phyloP scores from a whole-genome alignment of 2,113 vertebrate species.

The Boleophthalmus pectinirostris region DNA sequence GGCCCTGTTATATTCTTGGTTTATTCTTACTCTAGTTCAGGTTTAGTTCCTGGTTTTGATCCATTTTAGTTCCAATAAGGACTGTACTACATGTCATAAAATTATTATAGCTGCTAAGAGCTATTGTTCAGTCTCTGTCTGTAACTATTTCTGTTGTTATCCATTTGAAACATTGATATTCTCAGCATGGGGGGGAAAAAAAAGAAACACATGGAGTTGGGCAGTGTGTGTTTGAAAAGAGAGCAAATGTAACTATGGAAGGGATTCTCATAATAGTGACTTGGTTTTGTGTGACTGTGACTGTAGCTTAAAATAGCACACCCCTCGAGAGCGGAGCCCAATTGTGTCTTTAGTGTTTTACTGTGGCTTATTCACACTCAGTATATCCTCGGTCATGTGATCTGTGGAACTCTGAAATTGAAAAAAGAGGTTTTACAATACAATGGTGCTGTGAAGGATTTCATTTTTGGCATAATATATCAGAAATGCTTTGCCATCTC shows the following conservation, averaged over 20 bases:
- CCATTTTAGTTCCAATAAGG: not conserved
- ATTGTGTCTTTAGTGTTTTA: conserved; percentile 16
- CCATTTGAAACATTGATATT: conserved; percentile 28
- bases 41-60: not conserved
- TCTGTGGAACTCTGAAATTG: conserved; percentile 25
- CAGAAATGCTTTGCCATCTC: not conserved
- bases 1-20: not conserved
- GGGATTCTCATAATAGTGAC: conserved; percentile 47
- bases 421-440: not conserved
- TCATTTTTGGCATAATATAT: not conserved
- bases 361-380: conserved; percentile 1
- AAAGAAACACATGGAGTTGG: conserved; percentile 11
- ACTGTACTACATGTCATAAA: conserved; percentile 6
- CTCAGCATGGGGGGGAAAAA: conserved; percentile 8
- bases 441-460: not conserved
- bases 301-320: conserved; percentile 65
- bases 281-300: conserved; percentile 43
- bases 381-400: conserved; percentile 10
- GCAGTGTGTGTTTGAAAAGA: not conserved
- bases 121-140: conserved; percentile 46
- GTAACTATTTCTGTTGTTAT: conserved; percentile 26
- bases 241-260: conserved; percentile 28
- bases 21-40: not conserved
- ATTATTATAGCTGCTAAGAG: not conserved
- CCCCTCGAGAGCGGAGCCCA: conserved; percentile 44